Conservation (phyloP, 2,888 invertebrate genomes). For the Lycophotia porphyrea region DNA sequence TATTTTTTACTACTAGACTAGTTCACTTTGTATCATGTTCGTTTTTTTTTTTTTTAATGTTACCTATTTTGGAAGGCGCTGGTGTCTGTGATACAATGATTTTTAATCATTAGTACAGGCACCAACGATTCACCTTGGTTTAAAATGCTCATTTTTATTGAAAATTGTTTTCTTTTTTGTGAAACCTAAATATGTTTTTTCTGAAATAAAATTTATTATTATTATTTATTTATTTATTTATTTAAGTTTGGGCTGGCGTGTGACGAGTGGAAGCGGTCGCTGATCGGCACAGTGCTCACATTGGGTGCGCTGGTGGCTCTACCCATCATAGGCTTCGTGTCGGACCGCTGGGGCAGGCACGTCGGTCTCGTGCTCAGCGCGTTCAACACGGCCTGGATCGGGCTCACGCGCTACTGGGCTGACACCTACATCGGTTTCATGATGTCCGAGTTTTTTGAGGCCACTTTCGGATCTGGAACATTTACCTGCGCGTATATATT, state of each 20-base stretch:
- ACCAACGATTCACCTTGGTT: too few relatives aligned
- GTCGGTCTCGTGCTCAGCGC: conserved; percentile 90
- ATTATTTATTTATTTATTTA: too few relatives aligned
- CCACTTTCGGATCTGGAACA: conserved; percentile 91
- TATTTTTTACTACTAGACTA: too few relatives aligned
- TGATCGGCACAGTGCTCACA: conserved; percentile 93
- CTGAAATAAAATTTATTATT: too few relatives aligned
- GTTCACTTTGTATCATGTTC: too few relatives aligned
- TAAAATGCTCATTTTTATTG: too few relatives aligned
- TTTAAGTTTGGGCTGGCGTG: conserved; percentile 92
- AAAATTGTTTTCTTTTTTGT: too few relatives aligned
- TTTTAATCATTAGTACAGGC: too few relatives aligned
- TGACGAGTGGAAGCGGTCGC: conserved; percentile 92
- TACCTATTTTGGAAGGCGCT: too few relatives aligned
- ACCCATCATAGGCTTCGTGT: conserved; percentile 92
- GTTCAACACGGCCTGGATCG: conserved; percentile 91
- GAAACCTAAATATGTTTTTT: too few relatives aligned
- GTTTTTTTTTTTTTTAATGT: too few relatives aligned
- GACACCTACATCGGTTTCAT: conserved; percentile 92
- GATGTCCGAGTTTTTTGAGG: conserved; percentile 92
- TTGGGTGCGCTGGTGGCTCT: conserved; percentile 92
- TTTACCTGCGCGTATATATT: conserved; percentile 93
- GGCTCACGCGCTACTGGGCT: conserved; percentile 90
- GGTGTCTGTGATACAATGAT: too few relatives aligned
- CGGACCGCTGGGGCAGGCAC: conserved; percentile 93